Evolutionary conservation across 2,888 invertebrate genomes (phyloP), one percentile per base, ranked within the genome.

Genomic region (Ophonus ardosiacus): DNA sequence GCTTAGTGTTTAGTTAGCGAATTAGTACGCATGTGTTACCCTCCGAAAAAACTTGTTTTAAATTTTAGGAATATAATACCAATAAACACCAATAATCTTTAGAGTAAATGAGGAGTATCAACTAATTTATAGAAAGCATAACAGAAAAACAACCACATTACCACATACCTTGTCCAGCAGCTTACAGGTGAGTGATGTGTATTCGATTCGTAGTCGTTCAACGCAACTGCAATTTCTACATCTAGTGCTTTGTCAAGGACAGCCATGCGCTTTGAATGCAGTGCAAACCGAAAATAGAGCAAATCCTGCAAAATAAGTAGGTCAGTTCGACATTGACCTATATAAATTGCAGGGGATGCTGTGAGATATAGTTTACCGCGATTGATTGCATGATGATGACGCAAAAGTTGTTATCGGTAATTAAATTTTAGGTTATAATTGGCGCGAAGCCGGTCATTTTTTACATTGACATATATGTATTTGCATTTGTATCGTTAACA

Each of bases 281-380:
- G 38, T 80, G 51, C 63, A 65, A 57, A 63, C 65, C 17, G 84
- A 80, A 85, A 80, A 85, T 79, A 85, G 80, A 85, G 80, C 85
- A 85, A 85, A 85, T 85, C 85, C 79, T 59, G 80, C 80, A 85
- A 79, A 85, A 78, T 68, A 79, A 85, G 15, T 85, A 71, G 85
- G 85, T 85, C 85, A 79, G 13, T 13, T 24, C 71, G 80, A 71
- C 85, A 85, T 85, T 85, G 85, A 85, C 85, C 79, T 80, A 85
- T 38, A 80, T 85, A 43, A 61, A 80, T 80, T 80, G 63, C 80
- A 80, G 80, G 80, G 79, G 61, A 61, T 80, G 40, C 80, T 80
- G 31, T 31, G 38, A 31, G 80, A 61, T 13, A 80, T 17, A 40
- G 10, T 59, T 13, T 15, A 31, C 21, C 31, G 18, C 59, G 80